These are phyloP conservation scores for Antrozous pallidus DNA, from an alignment of 2,797 vertebrate genomes.

Conservation along the genomic window DNA sequence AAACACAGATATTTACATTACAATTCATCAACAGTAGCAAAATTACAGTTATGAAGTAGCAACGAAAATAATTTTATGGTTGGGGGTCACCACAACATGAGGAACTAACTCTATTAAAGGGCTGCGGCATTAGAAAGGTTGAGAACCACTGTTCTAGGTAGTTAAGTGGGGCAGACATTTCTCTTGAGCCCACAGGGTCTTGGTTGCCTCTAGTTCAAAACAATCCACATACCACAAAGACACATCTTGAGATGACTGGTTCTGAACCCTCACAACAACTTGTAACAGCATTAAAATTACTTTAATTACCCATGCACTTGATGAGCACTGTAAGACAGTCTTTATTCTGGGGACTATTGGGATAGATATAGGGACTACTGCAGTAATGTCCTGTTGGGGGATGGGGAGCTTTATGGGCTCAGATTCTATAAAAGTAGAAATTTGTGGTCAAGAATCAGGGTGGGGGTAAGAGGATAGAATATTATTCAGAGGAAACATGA, in stretches of 20 bases:
- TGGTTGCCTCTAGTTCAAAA: not conserved
- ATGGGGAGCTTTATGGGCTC: not conserved
- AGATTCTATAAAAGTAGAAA: not conserved
- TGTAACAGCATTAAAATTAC: not conserved
- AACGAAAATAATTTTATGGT: too few species aligned
- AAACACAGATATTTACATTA: too few species aligned
- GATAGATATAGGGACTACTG: too few species aligned
- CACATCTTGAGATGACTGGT: not conserved
- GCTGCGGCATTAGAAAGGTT: too few species aligned
- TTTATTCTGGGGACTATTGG: not conserved
- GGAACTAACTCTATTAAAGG: too few species aligned
- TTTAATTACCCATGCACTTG: not conserved
- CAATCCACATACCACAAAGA: not conserved
- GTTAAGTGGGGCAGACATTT: not conserved
- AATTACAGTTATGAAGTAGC: too few species aligned
- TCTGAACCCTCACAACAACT: not conserved
- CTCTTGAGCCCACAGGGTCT: not conserved
- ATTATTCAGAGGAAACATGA: not conserved
- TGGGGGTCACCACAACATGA: too few species aligned
- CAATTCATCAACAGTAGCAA: too few species aligned
- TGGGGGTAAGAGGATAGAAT: not conserved
- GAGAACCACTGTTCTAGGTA: too few species aligned
- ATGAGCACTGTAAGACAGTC: not conserved
- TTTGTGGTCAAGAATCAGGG: not conserved
- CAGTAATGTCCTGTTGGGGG: not conserved